phyloP scores from a whole-genome alignment of 2,113 vertebrate genomes.

The Charadrius vociferus region DNA sequence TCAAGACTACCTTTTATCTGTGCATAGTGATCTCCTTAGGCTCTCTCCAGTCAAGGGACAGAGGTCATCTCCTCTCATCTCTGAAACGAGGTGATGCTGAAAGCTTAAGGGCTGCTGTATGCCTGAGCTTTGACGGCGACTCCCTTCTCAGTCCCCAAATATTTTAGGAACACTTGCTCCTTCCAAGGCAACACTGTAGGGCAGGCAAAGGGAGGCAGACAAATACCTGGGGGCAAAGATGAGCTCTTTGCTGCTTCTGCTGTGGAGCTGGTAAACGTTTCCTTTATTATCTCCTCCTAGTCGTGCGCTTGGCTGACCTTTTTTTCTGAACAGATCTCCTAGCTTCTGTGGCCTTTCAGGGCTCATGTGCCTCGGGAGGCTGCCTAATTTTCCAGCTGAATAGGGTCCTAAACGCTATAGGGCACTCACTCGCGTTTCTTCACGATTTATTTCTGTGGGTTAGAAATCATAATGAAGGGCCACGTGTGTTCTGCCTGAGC shows the following conservation, averaged over 20 bases:
- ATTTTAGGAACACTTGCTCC: neutral
- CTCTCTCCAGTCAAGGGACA: neutral
- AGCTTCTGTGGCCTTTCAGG: conserved; percentile 2
- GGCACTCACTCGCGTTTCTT: neutral
- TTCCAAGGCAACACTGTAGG: neutral
- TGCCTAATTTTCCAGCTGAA: conserved; percentile 51
- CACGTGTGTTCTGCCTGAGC: neutral
- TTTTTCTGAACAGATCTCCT: neutral
- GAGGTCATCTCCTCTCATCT: neutral
- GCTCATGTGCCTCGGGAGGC: neutral
- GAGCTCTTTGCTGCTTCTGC: neutral
- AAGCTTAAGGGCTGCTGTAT: neutral
- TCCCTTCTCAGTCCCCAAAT: neutral
- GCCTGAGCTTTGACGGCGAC: neutral
- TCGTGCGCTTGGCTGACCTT: neutral
- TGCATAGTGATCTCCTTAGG: neutral
- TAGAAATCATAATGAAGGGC: neutral
- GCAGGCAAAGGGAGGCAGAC: neutral
- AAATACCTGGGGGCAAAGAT: neutral
- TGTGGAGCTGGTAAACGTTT: neutral
- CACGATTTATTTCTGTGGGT: neutral
- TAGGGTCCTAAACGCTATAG: neutral
- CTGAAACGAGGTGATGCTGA: neutral
- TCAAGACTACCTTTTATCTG: neutral
- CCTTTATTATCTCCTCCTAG: neutral